phyloP scores from a whole-genome alignment of 1,140 invertebrate species.

The Zaprionus lachaisei region DNA sequence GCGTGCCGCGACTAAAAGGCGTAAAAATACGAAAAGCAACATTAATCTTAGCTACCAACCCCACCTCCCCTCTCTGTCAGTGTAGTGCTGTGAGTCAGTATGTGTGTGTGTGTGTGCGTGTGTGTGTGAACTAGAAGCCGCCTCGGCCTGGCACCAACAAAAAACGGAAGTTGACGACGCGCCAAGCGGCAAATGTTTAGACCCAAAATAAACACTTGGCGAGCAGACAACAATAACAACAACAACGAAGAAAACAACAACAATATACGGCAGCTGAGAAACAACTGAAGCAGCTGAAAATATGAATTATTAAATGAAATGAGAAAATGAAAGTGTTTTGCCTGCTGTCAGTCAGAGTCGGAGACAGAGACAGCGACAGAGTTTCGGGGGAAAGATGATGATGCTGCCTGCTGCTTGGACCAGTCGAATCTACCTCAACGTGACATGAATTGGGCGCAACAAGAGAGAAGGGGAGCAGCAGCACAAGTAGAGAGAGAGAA shows the following conservation, averaged over 20 bases:
- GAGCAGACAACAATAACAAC: slow-evolving; percentile 42
- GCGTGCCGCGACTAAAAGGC: slow-evolving; percentile 63
- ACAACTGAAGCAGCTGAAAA: slow-evolving; percentile 52
- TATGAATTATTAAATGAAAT: slow-evolving; percentile 81
- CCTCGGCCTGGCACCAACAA: slow-evolving; percentile 42
- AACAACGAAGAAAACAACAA: slow-evolving; percentile 13
- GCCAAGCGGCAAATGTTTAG: slow-evolving; percentile 65
- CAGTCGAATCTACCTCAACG: slow-evolving; percentile 60
- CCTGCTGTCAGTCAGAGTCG: slow-evolving; percentile 7
- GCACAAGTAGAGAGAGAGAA: background rate
- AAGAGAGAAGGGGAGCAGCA: slow-evolving; percentile 18
- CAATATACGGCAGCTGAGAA: slow-evolving; percentile 22
- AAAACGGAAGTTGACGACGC: slow-evolving; percentile 75
- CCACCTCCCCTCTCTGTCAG: background rate
- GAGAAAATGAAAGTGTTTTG: slow-evolving; percentile 79
- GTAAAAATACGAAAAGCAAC: slow-evolving; percentile 60
- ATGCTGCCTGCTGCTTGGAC: slow-evolving; percentile 7
- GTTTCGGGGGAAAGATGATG: slow-evolving; percentile 4
- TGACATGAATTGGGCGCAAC: slow-evolving; percentile 72
- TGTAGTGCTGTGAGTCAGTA: background rate
- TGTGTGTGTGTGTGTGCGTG: slow-evolving; percentile 19
- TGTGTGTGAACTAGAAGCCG: slow-evolving; percentile 48
- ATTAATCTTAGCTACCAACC: slow-evolving; percentile 53
- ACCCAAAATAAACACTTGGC: slow-evolving; percentile 66
- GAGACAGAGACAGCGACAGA: no score